Evolutionary conservation across 2,113 vertebrate species (phyloP).

Genomic region (Symphodus melops): DNA sequence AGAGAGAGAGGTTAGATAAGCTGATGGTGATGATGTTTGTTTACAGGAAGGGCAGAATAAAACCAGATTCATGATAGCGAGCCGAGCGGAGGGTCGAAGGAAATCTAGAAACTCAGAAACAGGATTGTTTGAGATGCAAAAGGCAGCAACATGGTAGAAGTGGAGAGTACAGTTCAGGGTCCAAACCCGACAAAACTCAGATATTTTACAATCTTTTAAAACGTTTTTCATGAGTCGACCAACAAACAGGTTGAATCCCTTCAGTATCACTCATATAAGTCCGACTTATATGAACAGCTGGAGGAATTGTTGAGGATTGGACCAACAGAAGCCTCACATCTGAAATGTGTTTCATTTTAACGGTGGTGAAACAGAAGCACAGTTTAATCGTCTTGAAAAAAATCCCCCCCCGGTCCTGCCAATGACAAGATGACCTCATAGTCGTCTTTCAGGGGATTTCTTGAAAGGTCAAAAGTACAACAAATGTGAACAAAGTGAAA

Average conservation of each 20-base stretch:
- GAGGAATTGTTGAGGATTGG: too few species aligned
- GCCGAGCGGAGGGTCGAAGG: not conserved
- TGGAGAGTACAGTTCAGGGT: too few species aligned
- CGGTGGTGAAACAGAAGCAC: too few species aligned
- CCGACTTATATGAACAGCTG: too few species aligned
- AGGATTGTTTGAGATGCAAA: not conserved
- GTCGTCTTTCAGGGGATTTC: not conserved
- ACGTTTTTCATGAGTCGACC: too few species aligned
- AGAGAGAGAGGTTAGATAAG: conserved; percentile 34
- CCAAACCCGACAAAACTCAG: too few species aligned
- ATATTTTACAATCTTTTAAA: too few species aligned
- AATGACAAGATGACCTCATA: not conserved
- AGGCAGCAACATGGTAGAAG: not conserved
- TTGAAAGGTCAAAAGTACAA: not conserved
- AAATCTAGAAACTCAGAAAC: not conserved
- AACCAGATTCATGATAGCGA: conserved; percentile 46
- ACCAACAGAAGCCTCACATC: too few species aligned
- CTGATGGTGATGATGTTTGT: conserved; percentile 46
- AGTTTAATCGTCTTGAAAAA: not conserved
- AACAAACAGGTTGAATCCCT: too few species aligned
- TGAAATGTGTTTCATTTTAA: too few species aligned
- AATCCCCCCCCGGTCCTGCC: not conserved
- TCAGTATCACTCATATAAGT: too few species aligned
- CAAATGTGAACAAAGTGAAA: not conserved
- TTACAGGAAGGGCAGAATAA: conserved; percentile 35